These are phyloP conservation scores for Leptopilina syphax DNA, from an alignment of 2,888 invertebrate species.

Conservation along the genomic window DNA sequence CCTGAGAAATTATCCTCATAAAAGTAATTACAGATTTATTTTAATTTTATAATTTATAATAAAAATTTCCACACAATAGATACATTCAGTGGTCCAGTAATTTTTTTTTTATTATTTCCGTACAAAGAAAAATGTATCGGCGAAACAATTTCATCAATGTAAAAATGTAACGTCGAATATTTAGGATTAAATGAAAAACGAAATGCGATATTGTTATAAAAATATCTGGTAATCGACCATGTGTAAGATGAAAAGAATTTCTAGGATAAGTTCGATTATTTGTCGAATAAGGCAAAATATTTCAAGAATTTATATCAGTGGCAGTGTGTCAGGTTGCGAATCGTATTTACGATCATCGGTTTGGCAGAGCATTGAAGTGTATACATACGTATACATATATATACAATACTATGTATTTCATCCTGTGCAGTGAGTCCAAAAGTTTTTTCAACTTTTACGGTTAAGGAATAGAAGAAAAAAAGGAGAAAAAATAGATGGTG, in stretches of 20 bases:
- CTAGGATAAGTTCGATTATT: neutral
- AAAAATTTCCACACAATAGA: no score
- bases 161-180: neutral
- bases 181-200: neutral
- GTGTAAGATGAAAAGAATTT: neutral
- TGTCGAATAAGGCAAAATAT: constrained; percentile 1
- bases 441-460: neutral
- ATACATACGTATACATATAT: neutral
- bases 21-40: no score
- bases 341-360: constrained; percentile 19
- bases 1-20: no score
- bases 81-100: no score
- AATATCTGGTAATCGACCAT: neutral
- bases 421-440: neutral
- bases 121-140: no score
- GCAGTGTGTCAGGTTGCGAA: neutral
- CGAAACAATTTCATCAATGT: neutral
- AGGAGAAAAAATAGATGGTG: neutral
- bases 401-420: no score
- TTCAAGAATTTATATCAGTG: neutral
- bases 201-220: constrained; percentile 3
- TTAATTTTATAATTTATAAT: no score
- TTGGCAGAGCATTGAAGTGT: constrained; percentile 12
- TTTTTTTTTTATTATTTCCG: no score
- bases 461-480: neutral